These are phyloP conservation scores for Setophaga petechia DNA, from an alignment of 2,113 vertebrate genomes.

Conservation along the genomic window DNA sequence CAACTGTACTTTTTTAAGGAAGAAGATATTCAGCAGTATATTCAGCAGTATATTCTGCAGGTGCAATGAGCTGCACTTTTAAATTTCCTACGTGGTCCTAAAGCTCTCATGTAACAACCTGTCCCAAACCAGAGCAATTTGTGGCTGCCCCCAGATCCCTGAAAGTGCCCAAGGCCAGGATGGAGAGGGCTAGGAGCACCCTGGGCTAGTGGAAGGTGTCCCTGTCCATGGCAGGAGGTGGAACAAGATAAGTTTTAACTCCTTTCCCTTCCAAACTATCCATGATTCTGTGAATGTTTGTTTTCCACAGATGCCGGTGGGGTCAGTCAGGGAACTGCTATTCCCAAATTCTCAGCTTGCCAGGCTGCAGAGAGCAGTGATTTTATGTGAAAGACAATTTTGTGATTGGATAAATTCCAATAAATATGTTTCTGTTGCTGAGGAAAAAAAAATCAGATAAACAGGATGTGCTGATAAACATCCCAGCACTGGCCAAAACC, in stretches of 20 bases:
- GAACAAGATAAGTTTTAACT: neutral
- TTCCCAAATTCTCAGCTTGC: neutral
- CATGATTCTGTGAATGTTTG: neutral
- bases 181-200: accelerated
- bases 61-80: neutral
- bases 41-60: neutral
- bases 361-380: neutral
- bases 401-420: neutral
- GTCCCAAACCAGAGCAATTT: neutral
- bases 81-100: too few species aligned
- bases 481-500: neutral
- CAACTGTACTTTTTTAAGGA: neutral
- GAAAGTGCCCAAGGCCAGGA: neutral
- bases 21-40: neutral
- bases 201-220: neutral
- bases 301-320: neutral
- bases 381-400: neutral
- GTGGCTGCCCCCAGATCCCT: neutral
- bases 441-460: neutral
- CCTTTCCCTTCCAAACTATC: neutral
- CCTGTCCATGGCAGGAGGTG: neutral
- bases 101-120: accelerated
- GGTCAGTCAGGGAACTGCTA: neutral
- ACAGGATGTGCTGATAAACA: constrained; percentile 19
- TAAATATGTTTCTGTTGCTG: neutral